Evolutionary conservation across 37 sponge, comb jelly and placozoan genomes (phyloP).

Genomic region (Geodia barretti): DNA sequence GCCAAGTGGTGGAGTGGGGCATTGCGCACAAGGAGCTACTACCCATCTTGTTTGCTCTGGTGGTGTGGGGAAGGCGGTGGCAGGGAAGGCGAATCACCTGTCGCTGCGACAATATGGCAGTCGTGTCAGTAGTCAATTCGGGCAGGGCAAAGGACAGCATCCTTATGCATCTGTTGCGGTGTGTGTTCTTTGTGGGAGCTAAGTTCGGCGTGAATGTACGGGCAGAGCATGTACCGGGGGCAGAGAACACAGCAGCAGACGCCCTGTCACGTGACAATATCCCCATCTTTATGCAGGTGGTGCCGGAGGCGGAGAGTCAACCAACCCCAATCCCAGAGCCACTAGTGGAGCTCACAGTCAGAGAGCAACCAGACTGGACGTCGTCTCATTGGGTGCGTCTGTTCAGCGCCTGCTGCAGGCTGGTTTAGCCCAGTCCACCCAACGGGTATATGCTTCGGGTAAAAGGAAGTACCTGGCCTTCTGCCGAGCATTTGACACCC

Average conservation of each 20-base stretch:
- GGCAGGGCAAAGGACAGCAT: constrained; percentile 10
- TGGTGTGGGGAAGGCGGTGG: constrained; percentile 40
- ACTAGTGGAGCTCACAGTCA: constrained; percentile 8
- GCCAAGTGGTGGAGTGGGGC: no score
- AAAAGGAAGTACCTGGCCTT: constrained; percentile 8
- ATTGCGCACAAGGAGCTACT: no score
- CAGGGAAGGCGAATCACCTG: constrained; percentile 6
- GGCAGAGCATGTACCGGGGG: constrained; percentile 47
- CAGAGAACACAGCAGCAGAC: constrained; percentile 34
- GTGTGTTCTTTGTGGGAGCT: constrained; percentile 35
- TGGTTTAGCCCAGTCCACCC: constrained; percentile 11
- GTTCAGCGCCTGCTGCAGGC: constrained; percentile 32
- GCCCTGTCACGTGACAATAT: constrained; percentile 32
- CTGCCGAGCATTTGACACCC: background rate
- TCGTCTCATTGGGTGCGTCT: constrained; percentile 35
- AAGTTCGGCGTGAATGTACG: background rate
- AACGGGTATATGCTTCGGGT: background rate
- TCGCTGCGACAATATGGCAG: constrained; percentile 56
- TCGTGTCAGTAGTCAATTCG: constrained; percentile 32
- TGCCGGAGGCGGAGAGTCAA: background rate
- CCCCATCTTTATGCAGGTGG: background rate
- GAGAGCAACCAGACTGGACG: constrained; percentile 28
- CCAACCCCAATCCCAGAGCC: constrained; percentile 18
- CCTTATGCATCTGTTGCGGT: constrained; percentile 37
- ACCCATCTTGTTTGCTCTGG: background rate